These are phyloP conservation scores for Fissipunctia ypsillon DNA, from an alignment of 2,888 invertebrate genomes.

Conservation along the genomic window DNA sequence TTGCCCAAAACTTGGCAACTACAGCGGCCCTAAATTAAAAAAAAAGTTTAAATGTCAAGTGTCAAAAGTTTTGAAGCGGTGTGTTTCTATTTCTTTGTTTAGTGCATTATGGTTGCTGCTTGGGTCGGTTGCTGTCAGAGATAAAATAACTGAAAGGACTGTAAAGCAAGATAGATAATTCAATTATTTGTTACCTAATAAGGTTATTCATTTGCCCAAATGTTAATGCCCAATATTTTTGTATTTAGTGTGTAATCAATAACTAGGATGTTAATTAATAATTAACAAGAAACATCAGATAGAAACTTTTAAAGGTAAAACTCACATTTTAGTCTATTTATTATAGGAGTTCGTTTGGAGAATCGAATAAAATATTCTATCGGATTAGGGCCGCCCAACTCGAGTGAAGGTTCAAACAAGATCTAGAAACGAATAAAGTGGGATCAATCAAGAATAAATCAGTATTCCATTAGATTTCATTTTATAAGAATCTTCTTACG, in stretches of 20 bases:
- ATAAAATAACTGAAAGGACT: not conserved
- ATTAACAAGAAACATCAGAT: not conserved
- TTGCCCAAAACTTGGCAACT: no score
- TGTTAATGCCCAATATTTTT: not conserved
- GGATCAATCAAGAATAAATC: slow-evolving; percentile 27
- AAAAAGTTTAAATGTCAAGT: no score
- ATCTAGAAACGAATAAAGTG: slow-evolving; percentile 20
- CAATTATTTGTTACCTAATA: not conserved
- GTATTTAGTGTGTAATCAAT: not conserved
- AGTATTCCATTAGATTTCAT: slow-evolving; percentile 9
- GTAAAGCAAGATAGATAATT: not conserved
- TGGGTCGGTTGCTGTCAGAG: not conserved
- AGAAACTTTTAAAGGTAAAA: not conserved
- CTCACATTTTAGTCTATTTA: not conserved
- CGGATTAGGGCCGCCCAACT: slow-evolving; percentile 12
- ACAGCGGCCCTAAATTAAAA: no score
- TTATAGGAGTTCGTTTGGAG: slow-evolving; percentile 9
- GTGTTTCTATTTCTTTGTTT: no score
- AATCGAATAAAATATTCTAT: slow-evolving; percentile 41
- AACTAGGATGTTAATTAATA: not conserved
- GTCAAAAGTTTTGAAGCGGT: no score
- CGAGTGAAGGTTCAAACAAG: slow-evolving; percentile 30
- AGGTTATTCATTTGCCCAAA: not conserved
- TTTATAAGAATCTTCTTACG: not conserved
- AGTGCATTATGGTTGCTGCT: no score